These are phyloP conservation scores for Eptesicus fuscus DNA, from an alignment of 2,113 vertebrate species.

Conservation along the genomic window DNA sequence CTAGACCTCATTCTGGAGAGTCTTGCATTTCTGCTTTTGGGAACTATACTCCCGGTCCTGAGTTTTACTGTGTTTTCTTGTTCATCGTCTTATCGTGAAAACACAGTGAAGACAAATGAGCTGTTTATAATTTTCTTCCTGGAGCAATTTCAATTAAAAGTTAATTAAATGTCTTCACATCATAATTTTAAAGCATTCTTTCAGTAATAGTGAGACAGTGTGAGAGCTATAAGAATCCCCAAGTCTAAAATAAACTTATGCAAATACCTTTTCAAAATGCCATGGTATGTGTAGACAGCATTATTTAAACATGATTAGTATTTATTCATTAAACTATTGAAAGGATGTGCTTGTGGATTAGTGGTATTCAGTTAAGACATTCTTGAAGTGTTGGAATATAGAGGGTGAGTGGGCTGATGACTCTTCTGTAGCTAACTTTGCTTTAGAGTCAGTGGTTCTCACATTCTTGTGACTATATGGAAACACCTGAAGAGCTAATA, in stretches of 20 bases:
- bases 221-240: conserved; percentile 54
- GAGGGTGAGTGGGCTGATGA: background rate
- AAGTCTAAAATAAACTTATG: conserved; percentile 62
- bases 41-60: background rate
- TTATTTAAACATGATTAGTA: conserved; percentile 19
- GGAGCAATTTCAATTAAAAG: conserved; percentile 70
- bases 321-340: conserved; percentile 23
- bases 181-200: conserved; percentile 67
- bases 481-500: background rate
- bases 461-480: background rate
- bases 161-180: conserved; percentile 68
- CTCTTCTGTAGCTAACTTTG: background rate
- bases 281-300: background rate
- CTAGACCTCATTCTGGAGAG: background rate
- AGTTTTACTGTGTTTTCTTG: background rate
- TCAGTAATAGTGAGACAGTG: background rate
- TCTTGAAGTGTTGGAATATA: background rate
- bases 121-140: conserved; percentile 66
- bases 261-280: conserved; percentile 56
- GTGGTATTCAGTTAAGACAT: background rate
- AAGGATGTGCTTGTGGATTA: background rate
- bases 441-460: background rate
- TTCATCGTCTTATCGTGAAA: conserved; percentile 26
- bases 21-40: background rate
- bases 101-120: conserved; percentile 48